Percentiles rank a stretch among this genome's conserved stretches.
phyloP scores from a whole-genome alignment of 1,140 invertebrate genomes.

The Pomacea maculata region DNA sequence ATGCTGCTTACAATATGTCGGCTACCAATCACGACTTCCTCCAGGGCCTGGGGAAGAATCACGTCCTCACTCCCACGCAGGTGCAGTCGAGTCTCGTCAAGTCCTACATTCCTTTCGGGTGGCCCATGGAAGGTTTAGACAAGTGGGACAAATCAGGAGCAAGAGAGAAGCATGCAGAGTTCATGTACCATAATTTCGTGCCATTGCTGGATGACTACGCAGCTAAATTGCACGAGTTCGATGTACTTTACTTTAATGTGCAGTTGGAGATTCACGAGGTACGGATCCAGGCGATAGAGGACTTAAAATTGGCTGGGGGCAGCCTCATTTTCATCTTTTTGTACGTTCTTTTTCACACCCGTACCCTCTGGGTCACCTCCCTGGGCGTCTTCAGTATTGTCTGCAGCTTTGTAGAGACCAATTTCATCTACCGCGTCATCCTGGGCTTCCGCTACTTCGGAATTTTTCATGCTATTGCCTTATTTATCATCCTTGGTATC shows the following conservation, averaged over 20 bases:
- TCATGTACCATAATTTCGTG: background rate
- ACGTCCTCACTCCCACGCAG: conserved; percentile 9
- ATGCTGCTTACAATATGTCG: conserved; percentile 27
- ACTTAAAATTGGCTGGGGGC: conserved; percentile 39
- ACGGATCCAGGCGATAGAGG: conserved; percentile 31
- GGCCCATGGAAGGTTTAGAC: background rate
- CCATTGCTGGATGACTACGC: background rate
- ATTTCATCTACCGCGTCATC: conserved; percentile 45
- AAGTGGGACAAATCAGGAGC: background rate
- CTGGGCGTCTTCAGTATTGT: conserved; percentile 41
- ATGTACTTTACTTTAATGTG: conserved; percentile 32
- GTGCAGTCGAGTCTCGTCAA: conserved; percentile 21
- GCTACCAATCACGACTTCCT: conserved; percentile 18
- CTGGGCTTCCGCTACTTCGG: conserved; percentile 50
- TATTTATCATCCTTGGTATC: conserved; percentile 52
- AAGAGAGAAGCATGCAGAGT: background rate
- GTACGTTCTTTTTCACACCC: conserved; percentile 45
- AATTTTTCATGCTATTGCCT: conserved; percentile 48
- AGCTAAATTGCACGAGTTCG: conserved; percentile 5
- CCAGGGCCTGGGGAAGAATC: conserved; percentile 25
- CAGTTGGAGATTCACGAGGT: conserved; percentile 5
- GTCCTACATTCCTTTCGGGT: conserved; percentile 5
- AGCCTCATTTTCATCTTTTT: conserved; percentile 47
- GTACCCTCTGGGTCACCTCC: conserved; percentile 37
- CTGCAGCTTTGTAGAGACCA: conserved; percentile 38